Evolutionary conservation across 2,113 vertebrate genomes (phyloP).

Genomic region (Toxotes chatareus): DNA sequence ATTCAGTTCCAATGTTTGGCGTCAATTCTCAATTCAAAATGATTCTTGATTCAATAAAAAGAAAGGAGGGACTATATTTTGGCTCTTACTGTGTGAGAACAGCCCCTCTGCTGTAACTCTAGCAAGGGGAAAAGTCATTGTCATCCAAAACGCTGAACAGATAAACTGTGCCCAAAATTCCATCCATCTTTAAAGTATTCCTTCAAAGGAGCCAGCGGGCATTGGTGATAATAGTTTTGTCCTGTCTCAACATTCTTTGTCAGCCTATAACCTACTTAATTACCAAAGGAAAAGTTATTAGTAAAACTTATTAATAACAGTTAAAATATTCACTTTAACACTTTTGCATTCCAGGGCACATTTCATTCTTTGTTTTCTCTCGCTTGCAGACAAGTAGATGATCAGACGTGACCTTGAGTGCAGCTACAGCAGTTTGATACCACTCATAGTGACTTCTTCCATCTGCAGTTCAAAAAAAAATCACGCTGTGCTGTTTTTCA

Average conservation of each 20-base stretch:
- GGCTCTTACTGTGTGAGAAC: neutral
- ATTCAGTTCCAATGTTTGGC: too few relatives aligned
- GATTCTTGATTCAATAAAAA: neutral
- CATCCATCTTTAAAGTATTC: neutral
- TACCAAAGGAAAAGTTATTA: too few relatives aligned
- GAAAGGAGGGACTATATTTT: neutral
- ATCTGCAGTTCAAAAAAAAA: neutral
- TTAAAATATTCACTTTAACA: too few relatives aligned
- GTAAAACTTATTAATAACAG: too few relatives aligned
- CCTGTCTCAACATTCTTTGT: too few relatives aligned
- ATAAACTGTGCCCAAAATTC: neutral
- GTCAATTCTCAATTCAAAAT: neutral
- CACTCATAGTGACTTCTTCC: conserved; percentile 17
- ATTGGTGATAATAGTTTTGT: too few relatives aligned
- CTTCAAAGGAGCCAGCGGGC: too few relatives aligned
- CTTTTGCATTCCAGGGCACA: too few relatives aligned
- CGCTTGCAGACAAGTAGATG: too few relatives aligned
- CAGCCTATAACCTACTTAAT: too few relatives aligned
- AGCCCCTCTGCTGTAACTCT: neutral
- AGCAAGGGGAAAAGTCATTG: neutral
- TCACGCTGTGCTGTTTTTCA: neutral
- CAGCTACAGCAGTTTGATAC: neutral
- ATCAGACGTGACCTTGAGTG: conserved; percentile 11
- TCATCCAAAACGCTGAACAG: neutral
- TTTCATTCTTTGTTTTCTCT: too few relatives aligned